Conservation (phyloP, 2,888 invertebrate genomes). For the Vanessa cardui region DNA sequence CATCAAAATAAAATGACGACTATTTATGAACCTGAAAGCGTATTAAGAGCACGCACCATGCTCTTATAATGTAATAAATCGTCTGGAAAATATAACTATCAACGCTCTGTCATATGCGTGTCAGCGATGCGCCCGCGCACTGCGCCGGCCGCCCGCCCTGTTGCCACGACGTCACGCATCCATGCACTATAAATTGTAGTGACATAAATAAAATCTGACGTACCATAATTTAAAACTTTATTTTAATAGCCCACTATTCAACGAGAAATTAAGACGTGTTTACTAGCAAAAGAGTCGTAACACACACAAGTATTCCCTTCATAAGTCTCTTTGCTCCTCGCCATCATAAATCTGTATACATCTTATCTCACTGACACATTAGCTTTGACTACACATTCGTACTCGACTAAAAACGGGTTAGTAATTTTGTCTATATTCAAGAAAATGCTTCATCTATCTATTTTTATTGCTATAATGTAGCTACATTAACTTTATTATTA, state of each 20-base stretch:
- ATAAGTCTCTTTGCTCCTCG: conserved; percentile 62
- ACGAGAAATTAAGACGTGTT: conserved; percentile 80
- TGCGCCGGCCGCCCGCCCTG: conserved; percentile 42
- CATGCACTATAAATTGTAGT: conserved; percentile 72
- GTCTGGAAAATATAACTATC: conserved; percentile 82
- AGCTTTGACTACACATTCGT: conserved; percentile 4
- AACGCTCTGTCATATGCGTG: conserved; percentile 76
- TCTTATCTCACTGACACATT: conserved; percentile 21
- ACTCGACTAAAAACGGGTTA: not conserved
- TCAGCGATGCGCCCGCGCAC: conserved; percentile 50
- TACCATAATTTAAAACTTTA: conserved; percentile 80
- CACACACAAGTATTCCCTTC: conserved; percentile 74
- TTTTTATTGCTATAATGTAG: not conserved
- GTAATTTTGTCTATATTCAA: not conserved
- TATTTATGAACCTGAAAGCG: conserved; percentile 79
- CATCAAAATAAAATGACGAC: conserved; percentile 81
- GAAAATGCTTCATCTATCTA: not conserved
- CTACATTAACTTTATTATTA: conserved; percentile 8
- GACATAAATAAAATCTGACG: conserved; percentile 78
- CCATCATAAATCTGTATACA: conserved; percentile 61
- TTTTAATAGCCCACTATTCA: conserved; percentile 80
- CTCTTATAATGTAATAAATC: conserved; percentile 82
- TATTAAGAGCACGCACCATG: conserved; percentile 73
- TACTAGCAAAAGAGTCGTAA: conserved; percentile 75
- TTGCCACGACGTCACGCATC: conserved; percentile 56